Evolutionary conservation across 30 jellyfish, hydroid and myxozoan genomes (phyloP), one percentile per base, ranked within the genome.

Genomic region (Aurelia coerulea): DNA sequence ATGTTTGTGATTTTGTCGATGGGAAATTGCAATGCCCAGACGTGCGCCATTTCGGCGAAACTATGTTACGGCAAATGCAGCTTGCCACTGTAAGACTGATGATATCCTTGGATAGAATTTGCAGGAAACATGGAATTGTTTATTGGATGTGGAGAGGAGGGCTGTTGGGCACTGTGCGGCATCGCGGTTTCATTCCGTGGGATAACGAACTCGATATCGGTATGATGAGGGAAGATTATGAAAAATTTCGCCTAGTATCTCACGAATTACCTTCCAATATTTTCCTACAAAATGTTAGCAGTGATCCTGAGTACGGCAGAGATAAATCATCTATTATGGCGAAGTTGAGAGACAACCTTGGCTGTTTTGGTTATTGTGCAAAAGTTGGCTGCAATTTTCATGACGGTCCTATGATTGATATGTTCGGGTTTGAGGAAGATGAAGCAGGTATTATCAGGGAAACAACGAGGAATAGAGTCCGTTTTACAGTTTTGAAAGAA

Each of bases 91-190:
- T 52, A 29, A 67, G 99, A 68, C 70, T 95, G 96, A 69, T 84
- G 64, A 41, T 67, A 10, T 76, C 86, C 5, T 69, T 95, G 34
- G 95, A 95, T 90, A 49, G 59, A 18, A 90, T 95, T 32, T 90
- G 95, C 76, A 66, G 84, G 68, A 86, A 79, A 70, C 97, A 95
- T 62, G 66, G 79, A 10, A 73, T 95, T 19, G 78, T 75, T 15
- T 95, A 95, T 62, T 95, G 97, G 97, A 50, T 95, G 65, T 49
- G 82, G 90, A 85, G 93, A 70, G 99, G 99, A 33, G 77, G 96
- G 37, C 70, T 95, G 81, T 49, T 95, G 3, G 99, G 99, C 16
- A 81, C 99, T 3, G 52, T 49, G 11, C 85, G 99, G 29, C 88
- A 85, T 64, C 19, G 66, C 13, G 83, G 90, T 9, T 65, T 95